Conservation (phyloP, 2,797 vertebrate genomes). For the Acanthopagrus latus region DNA sequence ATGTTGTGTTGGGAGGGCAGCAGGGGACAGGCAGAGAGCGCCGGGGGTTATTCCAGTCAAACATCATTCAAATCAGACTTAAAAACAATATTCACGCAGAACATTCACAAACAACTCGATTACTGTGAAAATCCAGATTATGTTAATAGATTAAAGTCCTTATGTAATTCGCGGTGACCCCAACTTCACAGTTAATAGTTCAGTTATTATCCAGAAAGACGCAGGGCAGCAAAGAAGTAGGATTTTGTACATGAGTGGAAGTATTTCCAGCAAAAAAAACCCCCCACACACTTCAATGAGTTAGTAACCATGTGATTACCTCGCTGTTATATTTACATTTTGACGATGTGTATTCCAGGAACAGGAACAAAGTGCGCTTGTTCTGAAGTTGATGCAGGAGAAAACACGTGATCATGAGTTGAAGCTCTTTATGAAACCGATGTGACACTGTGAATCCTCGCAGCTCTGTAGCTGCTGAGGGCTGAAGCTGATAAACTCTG, state of each 20-base stretch:
- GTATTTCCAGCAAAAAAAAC: too few species aligned
- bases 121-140: constrained; percentile 59
- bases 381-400: background rate
- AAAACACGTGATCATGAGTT: background rate
- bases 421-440: background rate
- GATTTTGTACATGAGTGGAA: background rate
- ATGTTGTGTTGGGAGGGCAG: constrained; percentile 26
- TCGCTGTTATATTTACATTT: background rate
- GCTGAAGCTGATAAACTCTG: too few species aligned
- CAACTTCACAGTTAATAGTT: constrained; percentile 33
- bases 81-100: constrained; percentile 41
- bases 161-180: constrained; percentile 40
- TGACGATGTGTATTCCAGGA: background rate
- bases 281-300: too few species aligned
- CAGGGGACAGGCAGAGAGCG: constrained; percentile 23
- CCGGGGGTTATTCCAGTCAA: constrained; percentile 46
- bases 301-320: too few species aligned
- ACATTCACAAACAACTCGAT: constrained; percentile 54
- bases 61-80: constrained; percentile 40
- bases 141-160: constrained; percentile 53
- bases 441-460: background rate
- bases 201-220: constrained; percentile 32
- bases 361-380: background rate
- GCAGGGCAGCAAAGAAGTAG: constrained; percentile 15
- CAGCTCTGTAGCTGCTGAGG: too few species aligned